phyloP scores from a whole-genome alignment of 2,113 vertebrate genomes.

The Edolisoma coerulescens region DNA sequence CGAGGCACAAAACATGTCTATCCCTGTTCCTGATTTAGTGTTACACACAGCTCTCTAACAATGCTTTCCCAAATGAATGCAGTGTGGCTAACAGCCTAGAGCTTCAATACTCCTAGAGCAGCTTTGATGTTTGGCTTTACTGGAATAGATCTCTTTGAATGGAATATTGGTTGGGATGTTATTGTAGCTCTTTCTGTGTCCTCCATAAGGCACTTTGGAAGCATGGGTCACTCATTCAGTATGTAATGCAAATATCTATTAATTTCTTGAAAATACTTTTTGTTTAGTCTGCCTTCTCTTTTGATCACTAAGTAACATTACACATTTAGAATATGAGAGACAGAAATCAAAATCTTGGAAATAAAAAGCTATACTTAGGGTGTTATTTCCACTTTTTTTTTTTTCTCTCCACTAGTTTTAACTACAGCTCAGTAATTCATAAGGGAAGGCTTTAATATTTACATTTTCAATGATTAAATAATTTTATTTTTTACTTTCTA shows the following conservation, averaged over 20 bases:
- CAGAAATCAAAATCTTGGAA: background rate
- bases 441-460: conserved; percentile 1
- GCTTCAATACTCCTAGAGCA: background rate
- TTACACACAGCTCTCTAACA: background rate
- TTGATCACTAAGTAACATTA: conserved; percentile 6
- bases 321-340: conserved; percentile 23
- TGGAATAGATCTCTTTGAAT: background rate
- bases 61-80: background rate
- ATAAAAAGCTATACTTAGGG: background rate
- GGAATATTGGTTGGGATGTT: background rate
- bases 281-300: conserved; percentile 36
- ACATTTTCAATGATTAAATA: conserved; percentile 6
- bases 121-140: background rate
- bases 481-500: background rate
- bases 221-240: background rate
- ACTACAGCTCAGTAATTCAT: background rate
- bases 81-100: background rate
- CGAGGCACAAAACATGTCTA: background rate
- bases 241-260: background rate
- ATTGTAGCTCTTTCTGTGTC: background rate
- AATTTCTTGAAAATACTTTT: conserved; percentile 17
- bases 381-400: background rate
- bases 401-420: background rate
- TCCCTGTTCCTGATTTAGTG: background rate
- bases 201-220: background rate